phyloP scores from a whole-genome alignment of 2,797 vertebrate species.

The Pseudochaenichthys georgianus region DNA sequence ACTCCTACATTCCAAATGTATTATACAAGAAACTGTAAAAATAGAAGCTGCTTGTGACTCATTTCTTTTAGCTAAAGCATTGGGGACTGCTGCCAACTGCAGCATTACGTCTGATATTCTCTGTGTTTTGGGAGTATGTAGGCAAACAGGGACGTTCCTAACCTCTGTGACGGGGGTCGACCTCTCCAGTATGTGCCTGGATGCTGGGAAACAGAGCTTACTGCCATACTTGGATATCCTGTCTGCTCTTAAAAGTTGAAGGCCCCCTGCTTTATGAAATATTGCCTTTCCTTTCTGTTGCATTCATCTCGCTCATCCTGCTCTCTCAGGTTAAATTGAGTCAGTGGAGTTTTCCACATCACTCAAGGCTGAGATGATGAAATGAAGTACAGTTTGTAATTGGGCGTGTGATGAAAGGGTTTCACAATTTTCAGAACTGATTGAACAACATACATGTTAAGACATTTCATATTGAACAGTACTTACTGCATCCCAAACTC shows the following conservation, averaged over 20 bases:
- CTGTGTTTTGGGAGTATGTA: constrained; percentile 54
- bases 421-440: constrained; percentile 16
- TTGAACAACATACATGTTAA: constrained; percentile 15
- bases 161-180: constrained; percentile 43
- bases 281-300: constrained; percentile 4
- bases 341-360: constrained; percentile 40
- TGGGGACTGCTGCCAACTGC: constrained; percentile 30
- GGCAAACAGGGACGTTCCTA: constrained; percentile 42
- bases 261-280: constrained; percentile 40
- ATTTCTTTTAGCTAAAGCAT: constrained; percentile 38
- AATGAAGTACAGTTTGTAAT: constrained; percentile 9
- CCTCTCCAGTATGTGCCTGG: constrained; percentile 38
- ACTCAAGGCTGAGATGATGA: neutral
- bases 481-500: constrained; percentile 97
- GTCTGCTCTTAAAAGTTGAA: constrained; percentile 26
- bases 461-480: constrained; percentile 14
- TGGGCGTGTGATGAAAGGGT: neutral
- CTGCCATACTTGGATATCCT: constrained; percentile 73
- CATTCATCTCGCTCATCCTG: constrained; percentile 14
- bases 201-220: constrained; percentile 62
- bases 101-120: constrained; percentile 50
- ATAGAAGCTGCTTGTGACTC: constrained; percentile 12
- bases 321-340: constrained; percentile 11
- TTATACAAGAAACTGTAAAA: constrained; percentile 19
- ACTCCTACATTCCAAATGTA: constrained; percentile 31